Evolutionary conservation across 2,888 invertebrate species (phyloP).

Genomic region (Calameuta idolon): DNA sequence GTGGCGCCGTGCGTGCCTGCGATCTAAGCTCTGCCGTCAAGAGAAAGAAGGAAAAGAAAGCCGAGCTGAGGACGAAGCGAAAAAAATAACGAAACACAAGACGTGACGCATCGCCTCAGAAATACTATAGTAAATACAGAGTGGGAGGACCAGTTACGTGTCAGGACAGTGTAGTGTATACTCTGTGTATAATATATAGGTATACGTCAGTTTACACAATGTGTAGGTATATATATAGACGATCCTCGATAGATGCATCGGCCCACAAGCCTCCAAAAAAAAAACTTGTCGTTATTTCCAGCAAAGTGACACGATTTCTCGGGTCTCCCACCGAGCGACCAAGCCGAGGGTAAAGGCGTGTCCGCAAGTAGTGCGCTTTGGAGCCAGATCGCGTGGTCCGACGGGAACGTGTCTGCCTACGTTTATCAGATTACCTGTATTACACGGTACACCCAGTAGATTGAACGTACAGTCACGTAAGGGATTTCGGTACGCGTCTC

Average conservation of each 20-base stretch:
- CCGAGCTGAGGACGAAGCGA: background rate
- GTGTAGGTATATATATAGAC: background rate
- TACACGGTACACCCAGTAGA: background rate
- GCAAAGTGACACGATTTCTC: background rate
- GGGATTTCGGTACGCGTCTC: conserved; percentile 21
- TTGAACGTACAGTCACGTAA: conserved; percentile 4
- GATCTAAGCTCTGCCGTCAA: background rate
- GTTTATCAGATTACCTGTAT: background rate
- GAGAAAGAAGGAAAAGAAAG: background rate
- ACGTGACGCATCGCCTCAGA: background rate
- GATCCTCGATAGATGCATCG: background rate
- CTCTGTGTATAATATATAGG: background rate
- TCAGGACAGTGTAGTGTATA: background rate
- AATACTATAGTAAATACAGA: background rate
- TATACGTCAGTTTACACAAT: background rate
- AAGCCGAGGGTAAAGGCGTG: background rate
- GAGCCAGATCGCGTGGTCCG: background rate
- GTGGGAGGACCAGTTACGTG: background rate
- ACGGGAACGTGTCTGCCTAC: background rate
- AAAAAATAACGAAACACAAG: background rate
- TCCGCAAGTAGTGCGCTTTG: background rate
- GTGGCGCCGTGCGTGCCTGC: background rate
- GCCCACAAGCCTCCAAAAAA: background rate
- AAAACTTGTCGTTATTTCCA: background rate
- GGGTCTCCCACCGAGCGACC: background rate